Evolutionary conservation across 2,113 vertebrate species (phyloP).

Genomic region (Poecile atricapillus): DNA sequence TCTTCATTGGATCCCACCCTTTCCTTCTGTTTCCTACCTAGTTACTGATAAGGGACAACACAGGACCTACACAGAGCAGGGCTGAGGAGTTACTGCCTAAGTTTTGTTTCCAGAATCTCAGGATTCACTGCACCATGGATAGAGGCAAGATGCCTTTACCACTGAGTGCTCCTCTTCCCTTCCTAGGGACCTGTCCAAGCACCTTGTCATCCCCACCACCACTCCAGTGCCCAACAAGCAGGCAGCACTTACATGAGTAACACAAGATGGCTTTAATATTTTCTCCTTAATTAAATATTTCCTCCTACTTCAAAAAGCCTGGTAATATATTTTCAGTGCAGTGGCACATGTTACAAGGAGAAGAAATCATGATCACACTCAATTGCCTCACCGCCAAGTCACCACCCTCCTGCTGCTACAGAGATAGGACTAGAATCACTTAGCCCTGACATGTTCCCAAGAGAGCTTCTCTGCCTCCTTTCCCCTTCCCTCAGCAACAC

Average conservation of each 20-base stretch:
- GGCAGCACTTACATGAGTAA: neutral
- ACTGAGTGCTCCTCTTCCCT: neutral
- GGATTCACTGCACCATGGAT: neutral
- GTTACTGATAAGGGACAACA: neutral
- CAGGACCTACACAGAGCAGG: neutral
- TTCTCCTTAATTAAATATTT: neutral
- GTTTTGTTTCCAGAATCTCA: neutral
- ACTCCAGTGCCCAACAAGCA: neutral
- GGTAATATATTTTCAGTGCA: neutral
- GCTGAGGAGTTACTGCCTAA: neutral
- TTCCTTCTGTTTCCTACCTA: neutral
- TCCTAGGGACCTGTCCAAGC: neutral
- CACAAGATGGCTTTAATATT: neutral
- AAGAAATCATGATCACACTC: neutral
- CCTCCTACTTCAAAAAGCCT: neutral
- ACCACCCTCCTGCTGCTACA: neutral
- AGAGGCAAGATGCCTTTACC: neutral
- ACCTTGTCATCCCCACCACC: neutral
- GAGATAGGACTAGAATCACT: neutral
- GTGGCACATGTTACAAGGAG: neutral
- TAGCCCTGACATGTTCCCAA: fast-evolving
- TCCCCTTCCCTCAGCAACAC: neutral
- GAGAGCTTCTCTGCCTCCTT: neutral
- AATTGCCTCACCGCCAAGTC: neutral
- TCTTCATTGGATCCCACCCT: neutral